phyloP scores from a whole-genome alignment of 2,113 vertebrate species.

The Brachionichthys hirsutus region DNA sequence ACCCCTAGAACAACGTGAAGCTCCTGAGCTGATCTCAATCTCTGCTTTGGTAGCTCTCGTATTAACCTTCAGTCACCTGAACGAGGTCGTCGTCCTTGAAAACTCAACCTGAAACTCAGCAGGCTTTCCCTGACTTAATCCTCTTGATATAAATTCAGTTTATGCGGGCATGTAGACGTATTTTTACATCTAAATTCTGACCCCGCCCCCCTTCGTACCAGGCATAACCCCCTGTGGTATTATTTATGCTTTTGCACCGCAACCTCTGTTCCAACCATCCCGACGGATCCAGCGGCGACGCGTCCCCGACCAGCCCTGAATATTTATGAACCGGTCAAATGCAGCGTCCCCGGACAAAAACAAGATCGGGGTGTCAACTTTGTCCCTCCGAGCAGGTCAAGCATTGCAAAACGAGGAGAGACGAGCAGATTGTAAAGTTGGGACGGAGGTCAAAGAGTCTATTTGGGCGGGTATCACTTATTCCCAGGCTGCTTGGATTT shows the following conservation, averaged over 20 bases:
- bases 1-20: too few species aligned
- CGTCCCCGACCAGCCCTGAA: conserved; percentile 26
- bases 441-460: conserved; percentile 1
- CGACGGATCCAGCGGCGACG: conserved; percentile 12
- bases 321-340: conserved; percentile 48
- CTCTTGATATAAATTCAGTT: not conserved
- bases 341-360: conserved; percentile 12
- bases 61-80: too few species aligned
- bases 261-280: conserved; percentile 22
- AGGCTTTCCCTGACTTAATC: not conserved
- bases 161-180: not conserved
- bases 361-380: conserved; percentile 11
- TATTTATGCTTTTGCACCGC: conserved; percentile 37
- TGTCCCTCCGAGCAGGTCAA: conserved; percentile 33
- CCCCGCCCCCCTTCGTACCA: conserved; percentile 9
- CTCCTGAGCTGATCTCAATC: too few species aligned
- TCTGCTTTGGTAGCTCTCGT: too few species aligned
- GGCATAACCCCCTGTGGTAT: conserved; percentile 35
- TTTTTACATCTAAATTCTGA: not conserved
- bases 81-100: not conserved
- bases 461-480: conserved; percentile 37
- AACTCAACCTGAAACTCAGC: not conserved
- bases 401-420: conserved; percentile 12
- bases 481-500: conserved; percentile 33
- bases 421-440: conserved; percentile 3